Base-by-base conservation (phyloP, 2,888 invertebrate genomes). In the Blastobasis lacticolella region DNA sequence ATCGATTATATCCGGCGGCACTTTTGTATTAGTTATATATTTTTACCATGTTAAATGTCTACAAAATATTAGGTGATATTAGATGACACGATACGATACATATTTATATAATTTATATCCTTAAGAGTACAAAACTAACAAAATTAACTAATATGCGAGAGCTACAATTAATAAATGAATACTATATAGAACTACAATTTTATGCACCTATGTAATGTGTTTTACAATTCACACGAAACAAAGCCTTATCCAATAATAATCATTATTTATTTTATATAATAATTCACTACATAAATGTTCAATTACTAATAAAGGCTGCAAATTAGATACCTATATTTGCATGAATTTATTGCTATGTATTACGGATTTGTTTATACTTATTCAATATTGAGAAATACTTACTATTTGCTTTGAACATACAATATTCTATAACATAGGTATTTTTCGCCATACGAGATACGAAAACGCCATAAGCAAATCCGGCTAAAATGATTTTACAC, bases 171-270 rank as follows among this genome's bases (percentile, higher is more conserved):
- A 23, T n/a, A 43, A 43, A 43, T 43, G 23, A 5, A n/a, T 38
- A 8, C 10, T 38, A 37, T 55, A 53, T 55, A 55, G 50, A 53
- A 50, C 53, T 23, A 23, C 23, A 23, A 23, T 23, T 23, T 23
- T 23, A 23, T 23, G 23, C 23, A 23, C 23, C 23, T 23, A 23
- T 23, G 23, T 23, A 23, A 23, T 55, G 46, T 46, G 48, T 53
- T 55, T 55, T 51, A 48, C 49, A 46, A 42, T 8, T 37, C 37
- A 6, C 6, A 49, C 7, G 8, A 49, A 43, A 45, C 41, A 23
- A 23, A 23, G 23, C 23, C 23, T 23, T 37, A 45, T 45, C 38
- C 38, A 38, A 6, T 47, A 47, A 47, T 8, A 44, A 49, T 10
- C 38, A 37, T 40, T 45, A 43, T 45, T 38, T 38, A 45, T 49